Percentiles rank a stretch among this genome's conserved stretches.
phyloP scores from a whole-genome alignment of 2,797 vertebrate species.

The Artibeus jamaicensis region DNA sequence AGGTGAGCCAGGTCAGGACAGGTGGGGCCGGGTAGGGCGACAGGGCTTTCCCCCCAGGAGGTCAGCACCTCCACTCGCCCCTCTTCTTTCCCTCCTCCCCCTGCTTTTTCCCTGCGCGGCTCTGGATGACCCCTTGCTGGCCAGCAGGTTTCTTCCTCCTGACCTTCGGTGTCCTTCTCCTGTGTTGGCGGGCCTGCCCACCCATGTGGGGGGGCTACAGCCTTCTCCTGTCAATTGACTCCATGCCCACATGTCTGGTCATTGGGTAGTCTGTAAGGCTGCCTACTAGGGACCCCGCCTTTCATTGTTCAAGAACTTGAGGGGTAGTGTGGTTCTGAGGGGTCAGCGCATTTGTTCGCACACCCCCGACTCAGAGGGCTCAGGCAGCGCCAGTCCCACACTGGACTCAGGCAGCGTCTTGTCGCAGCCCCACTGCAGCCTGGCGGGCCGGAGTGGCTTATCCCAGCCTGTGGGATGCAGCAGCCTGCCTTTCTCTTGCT shows the following conservation, averaged over 20 bases:
- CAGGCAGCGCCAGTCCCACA: not conserved
- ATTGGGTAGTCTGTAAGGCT: not conserved
- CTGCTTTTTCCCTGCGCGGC: not conserved
- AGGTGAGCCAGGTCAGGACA: constrained; percentile 9
- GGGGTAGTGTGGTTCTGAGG: not conserved
- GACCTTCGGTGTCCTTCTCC: not conserved
- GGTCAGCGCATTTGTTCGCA: too few relatives aligned
- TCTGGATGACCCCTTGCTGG: not conserved
- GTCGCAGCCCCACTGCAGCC: not conserved
- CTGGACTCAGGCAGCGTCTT: not conserved
- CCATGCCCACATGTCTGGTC: not conserved
- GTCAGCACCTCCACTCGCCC: not conserved
- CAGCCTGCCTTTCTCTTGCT: not conserved
- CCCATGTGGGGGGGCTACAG: not conserved
- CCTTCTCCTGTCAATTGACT: too few relatives aligned
- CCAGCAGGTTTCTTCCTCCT: not conserved
- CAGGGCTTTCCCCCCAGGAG: not conserved
- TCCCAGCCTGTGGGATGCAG: not conserved
- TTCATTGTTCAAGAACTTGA: not conserved
- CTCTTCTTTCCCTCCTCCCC: not conserved
- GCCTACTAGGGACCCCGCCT: not conserved
- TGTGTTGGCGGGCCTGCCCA: not conserved
- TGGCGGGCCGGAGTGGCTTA: not conserved
- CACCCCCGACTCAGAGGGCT: not conserved
- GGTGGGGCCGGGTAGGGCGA: too few relatives aligned